Evolutionary conservation across 2,888 invertebrate species (phyloP).

Genomic region (Morpho achilles): DNA sequence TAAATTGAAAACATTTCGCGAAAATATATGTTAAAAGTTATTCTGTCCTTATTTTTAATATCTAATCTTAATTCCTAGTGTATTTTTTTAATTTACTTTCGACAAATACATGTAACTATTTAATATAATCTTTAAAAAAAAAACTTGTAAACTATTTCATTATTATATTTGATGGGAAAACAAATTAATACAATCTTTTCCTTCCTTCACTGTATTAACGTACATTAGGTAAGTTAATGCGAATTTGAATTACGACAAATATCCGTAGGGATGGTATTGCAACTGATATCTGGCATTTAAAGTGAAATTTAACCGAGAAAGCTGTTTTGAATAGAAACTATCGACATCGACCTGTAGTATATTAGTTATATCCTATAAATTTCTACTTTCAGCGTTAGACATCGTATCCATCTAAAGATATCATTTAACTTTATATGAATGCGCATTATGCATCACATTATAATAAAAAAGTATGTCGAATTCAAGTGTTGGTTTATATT

Average conservation of each 20-base stretch:
- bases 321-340: slow-evolving; percentile 66
- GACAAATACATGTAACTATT: no score
- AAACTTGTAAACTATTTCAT: no score
- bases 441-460: slow-evolving; percentile 7
- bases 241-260: slow-evolving; percentile 8
- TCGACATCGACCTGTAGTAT: slow-evolving; percentile 56
- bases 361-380: slow-evolving; percentile 53
- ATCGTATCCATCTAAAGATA: slow-evolving; percentile 16
- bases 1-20: no score
- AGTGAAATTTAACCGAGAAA: slow-evolving; percentile 64
- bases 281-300: slow-evolving; percentile 38
- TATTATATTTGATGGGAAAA: no score
- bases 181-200: no score
- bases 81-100: no score
- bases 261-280: slow-evolving; percentile 25
- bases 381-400: slow-evolving; percentile 45
- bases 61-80: no score
- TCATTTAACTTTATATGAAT: slow-evolving; percentile 7
- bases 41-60: no score
- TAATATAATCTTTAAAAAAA: no score
- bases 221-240: no score
- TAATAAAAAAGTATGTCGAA: slow-evolving; percentile 10
- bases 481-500: slow-evolving; percentile 4
- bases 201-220: no score
- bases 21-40: no score